Evolutionary conservation across 2,888 invertebrate genomes (phyloP).

Genomic region (Metopia argyrocephala): DNA sequence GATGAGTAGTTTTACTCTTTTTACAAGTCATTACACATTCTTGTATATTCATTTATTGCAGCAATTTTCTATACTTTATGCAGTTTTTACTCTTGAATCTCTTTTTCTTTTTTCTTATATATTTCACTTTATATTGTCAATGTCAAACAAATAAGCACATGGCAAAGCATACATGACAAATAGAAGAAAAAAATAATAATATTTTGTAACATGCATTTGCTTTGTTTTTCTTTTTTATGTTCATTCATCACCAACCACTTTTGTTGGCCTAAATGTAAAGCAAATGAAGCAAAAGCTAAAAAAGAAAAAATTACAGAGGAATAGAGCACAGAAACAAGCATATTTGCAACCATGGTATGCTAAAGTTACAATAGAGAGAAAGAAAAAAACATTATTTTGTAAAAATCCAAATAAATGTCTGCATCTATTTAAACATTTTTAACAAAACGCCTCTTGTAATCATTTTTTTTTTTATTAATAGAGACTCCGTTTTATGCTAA

Average conservation of each 20-base stretch:
- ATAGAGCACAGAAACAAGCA: background rate
- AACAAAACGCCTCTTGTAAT: constrained; percentile 34
- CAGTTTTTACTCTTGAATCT: background rate
- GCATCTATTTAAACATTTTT: constrained; percentile 56
- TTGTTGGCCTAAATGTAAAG: constrained; percentile 20
- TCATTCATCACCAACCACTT: constrained; percentile 26
- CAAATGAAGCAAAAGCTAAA: constrained; percentile 15
- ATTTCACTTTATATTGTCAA: constrained; percentile 38
- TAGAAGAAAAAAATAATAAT: constrained; percentile 9
- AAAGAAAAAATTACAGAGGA: background rate
- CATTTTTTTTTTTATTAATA: background rate
- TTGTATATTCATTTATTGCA: background rate
- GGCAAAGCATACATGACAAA: constrained; percentile 6
- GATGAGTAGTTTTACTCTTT: constrained; percentile 32
- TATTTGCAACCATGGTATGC: background rate
- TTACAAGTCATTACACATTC: constrained; percentile 44
- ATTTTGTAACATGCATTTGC: background rate
- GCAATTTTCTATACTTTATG: background rate
- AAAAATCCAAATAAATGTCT: constrained; percentile 57
- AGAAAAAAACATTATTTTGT: constrained; percentile 18
- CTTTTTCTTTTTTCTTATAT: background rate
- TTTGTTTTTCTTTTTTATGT: constrained; percentile 1
- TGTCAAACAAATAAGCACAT: constrained; percentile 46
- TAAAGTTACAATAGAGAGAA: background rate
- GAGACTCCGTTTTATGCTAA: background rate